These are phyloP conservation scores for Blomia tropicalis DNA, from an alignment of 2,888 invertebrate genomes.

Conservation along the genomic window DNA sequence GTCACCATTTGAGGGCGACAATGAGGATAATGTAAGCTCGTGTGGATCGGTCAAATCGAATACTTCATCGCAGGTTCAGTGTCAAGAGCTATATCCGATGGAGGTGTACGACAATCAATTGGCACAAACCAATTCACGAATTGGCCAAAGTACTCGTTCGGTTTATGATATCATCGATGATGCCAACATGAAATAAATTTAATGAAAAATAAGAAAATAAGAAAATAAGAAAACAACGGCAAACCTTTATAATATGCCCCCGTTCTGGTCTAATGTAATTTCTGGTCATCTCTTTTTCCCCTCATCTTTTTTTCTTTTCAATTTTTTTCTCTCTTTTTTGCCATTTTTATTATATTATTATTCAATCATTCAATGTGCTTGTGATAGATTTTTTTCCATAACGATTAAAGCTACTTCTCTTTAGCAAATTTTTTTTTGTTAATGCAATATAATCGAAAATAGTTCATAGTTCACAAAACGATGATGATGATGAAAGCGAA, in stretches of 20 bases:
- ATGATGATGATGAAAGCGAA: not conserved
- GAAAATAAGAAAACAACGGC: too few relatives aligned
- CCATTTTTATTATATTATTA: too few relatives aligned
- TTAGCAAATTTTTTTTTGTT: not conserved
- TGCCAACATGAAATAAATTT: not conserved
- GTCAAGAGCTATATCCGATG: conserved; percentile 25
- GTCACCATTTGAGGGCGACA: conserved; percentile 19
- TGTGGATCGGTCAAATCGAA: conserved; percentile 23
- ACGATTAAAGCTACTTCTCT: too few relatives aligned
- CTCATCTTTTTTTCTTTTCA: too few relatives aligned
- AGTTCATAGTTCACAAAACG: too few relatives aligned
- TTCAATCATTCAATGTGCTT: not conserved
- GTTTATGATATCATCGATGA: conserved; percentile 14
- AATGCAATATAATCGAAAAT: not conserved
- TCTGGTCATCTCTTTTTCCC: not conserved
- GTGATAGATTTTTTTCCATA: conserved; percentile 5
- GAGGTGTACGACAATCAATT: conserved; percentile 24
- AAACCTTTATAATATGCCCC: not conserved
- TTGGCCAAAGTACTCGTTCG: conserved; percentile 2
- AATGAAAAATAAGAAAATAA: too few relatives aligned
- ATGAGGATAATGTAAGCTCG: conserved; percentile 21
- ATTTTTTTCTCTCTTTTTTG: too few relatives aligned
- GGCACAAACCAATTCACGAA: not conserved
- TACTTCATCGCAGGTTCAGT: conserved; percentile 23
- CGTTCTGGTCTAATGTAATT: conserved; percentile 6